Evolutionary conservation across 2,113 vertebrate genomes (phyloP), one percentile per base, ranked within the genome.

Genomic region (Lepus europaeus): DNA sequence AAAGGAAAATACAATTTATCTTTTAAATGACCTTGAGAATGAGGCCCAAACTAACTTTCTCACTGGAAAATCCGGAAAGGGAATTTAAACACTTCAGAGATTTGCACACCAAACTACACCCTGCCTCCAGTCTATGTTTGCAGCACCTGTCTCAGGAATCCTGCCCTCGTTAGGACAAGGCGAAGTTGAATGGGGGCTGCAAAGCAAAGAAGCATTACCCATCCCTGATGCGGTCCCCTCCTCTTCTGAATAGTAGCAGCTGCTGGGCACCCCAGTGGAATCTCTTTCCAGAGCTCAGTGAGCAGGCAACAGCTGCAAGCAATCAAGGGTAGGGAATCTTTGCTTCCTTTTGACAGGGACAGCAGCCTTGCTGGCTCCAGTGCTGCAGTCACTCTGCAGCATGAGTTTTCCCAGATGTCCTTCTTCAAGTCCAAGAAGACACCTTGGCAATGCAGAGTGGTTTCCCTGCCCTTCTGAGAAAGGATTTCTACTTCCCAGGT

Each of bases 21-120:
- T 59, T 88, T 85, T 70, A 74, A 91, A 91, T 91, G 45, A 87
- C 61, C 93, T 91, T 68, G 72, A 85, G 16, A 81, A 87, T 79
- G 27, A 87, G 53, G 69, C 33, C 51, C 53, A 94, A 96, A 36
- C 80, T 49, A 89, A 95, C 64, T 36, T 77, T 85, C 70, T 81
- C 49, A 56, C 33, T 82, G 66, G 69, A 89, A 77, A 95, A 82
- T 84, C 39, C 63, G 73, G 74, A 88, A 88, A 89, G 36, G 23
- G 64, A 91, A 72, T 19, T 39, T 64, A 63, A 77, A 88, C 86
- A 45, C 27, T 14, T 83, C 33, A 56, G 17, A 84, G 29, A 29
- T 93, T 94, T 63, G 73, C 9, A 77, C 0, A 10, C 23, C 64
- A 74, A 94, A 51, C 76, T 31, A 61, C 13, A 33, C 19, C 68